phyloP scores from a whole-genome alignment of 2,113 vertebrate genomes.

The Psilopsiagon aymara region DNA sequence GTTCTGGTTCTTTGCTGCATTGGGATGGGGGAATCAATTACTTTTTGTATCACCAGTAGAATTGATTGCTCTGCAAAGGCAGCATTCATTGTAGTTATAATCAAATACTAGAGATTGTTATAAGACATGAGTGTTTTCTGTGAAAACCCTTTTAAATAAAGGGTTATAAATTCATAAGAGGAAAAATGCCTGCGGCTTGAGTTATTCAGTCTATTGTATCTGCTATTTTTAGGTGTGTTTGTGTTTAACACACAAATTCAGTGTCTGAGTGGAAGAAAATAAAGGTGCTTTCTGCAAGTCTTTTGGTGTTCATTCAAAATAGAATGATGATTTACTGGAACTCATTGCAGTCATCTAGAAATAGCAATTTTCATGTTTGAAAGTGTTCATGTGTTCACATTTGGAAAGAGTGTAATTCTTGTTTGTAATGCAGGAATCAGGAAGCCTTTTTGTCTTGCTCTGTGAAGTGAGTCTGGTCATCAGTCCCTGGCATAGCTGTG shows the following conservation, averaged over 20 bases:
- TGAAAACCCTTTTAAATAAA: slow-evolving; percentile 40
- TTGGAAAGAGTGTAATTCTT: background rate
- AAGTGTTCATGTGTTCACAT: rapidly evolving
- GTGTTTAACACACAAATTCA: background rate
- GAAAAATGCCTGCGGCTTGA: slow-evolving; percentile 15
- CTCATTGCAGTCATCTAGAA: background rate
- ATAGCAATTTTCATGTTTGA: background rate
- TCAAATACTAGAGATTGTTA: background rate
- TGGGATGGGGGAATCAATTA: background rate
- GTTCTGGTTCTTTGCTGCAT: background rate
- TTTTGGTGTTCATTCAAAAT: background rate
- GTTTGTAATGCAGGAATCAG: background rate
- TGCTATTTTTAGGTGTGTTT: background rate
- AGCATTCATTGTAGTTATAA: background rate
- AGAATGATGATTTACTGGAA: background rate
- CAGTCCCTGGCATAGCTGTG: background rate
- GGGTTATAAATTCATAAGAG: slow-evolving; percentile 21
- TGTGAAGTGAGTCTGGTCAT: background rate
- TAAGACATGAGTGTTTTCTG: background rate
- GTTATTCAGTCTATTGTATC: background rate
- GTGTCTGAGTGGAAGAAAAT: background rate
- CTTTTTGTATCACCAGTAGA: background rate
- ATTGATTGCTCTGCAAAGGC: background rate
- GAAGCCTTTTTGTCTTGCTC: background rate
- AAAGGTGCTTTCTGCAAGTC: background rate